phyloP scores from a whole-genome alignment of 2,888 invertebrate genomes.

The Amphipyra tragopoginis region DNA sequence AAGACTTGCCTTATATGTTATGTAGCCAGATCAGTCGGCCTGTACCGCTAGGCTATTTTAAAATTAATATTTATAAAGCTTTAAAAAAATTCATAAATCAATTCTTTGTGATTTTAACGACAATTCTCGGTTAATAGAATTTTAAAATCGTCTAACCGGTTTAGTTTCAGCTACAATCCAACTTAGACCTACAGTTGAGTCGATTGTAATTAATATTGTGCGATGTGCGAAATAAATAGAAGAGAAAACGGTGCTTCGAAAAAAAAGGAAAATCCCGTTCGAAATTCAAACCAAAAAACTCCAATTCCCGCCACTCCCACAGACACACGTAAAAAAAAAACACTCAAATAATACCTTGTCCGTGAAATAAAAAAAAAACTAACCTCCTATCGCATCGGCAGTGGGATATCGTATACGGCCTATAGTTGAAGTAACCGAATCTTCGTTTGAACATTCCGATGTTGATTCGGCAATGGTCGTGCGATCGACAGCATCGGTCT shows the following conservation, averaged over 20 bases:
- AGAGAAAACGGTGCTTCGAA: background rate
- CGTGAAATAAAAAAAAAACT: constrained; percentile 71
- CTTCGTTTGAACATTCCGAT: constrained; percentile 91
- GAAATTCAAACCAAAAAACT: constrained; percentile 32
- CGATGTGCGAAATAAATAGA: background rate
- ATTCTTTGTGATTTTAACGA: background rate
- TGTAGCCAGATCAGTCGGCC: too few species aligned
- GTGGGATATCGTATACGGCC: constrained; percentile 93
- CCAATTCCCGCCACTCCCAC: constrained; percentile 16
- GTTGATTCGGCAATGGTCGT: constrained; percentile 92
- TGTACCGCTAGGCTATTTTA: too few species aligned
- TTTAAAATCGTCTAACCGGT: background rate
- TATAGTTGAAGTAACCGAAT: constrained; percentile 92
- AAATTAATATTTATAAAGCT: too few species aligned
- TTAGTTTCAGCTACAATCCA: too few species aligned
- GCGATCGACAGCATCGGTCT: constrained; percentile 93
- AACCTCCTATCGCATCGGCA: constrained; percentile 95
- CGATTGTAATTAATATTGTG: background rate
- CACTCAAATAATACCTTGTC: constrained; percentile 22
- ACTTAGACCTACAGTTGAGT: too few species aligned
- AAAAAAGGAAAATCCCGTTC: constrained; percentile 20
- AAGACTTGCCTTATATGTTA: too few species aligned
- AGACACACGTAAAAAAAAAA: constrained; percentile 30
- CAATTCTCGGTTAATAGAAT: background rate
- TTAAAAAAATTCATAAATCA: too few species aligned